These are phyloP conservation scores for Drosophila dunni DNA, from an alignment of 1,140 invertebrate species.

Conservation along the genomic window DNA sequence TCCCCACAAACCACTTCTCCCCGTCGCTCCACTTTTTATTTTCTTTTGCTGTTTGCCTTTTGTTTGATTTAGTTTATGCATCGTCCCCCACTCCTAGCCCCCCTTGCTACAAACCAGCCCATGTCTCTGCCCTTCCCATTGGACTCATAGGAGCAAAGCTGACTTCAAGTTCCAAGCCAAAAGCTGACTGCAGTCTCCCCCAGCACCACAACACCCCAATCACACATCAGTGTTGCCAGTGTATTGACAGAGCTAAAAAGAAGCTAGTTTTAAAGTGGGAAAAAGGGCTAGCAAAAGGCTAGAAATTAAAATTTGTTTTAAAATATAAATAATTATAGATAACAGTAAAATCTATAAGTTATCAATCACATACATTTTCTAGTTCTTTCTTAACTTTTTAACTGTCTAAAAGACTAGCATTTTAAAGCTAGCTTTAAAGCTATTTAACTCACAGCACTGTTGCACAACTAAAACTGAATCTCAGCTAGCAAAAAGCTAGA, in stretches of 20 bases:
- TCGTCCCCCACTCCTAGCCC: constrained; percentile 32
- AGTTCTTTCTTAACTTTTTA: too few relatives aligned
- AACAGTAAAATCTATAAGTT: too few relatives aligned
- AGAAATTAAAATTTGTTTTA: too few relatives aligned
- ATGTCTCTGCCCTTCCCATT: constrained; percentile 3
- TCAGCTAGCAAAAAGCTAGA: too few relatives aligned
- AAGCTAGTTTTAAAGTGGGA: too few relatives aligned
- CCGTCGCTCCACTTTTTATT: constrained; percentile 31
- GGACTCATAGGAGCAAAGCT: constrained; percentile 49
- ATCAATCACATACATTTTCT: too few relatives aligned
- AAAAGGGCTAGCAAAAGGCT: constrained; percentile 14
- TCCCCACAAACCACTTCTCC: constrained; percentile 24
- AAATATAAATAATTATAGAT: too few relatives aligned
- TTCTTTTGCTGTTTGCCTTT: constrained; percentile 68
- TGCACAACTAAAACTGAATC: constrained; percentile 58
- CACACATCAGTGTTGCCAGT: constrained; percentile 18
- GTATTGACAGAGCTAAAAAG: too few relatives aligned
- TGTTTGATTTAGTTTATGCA: constrained; percentile 77
- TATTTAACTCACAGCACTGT: neutral
- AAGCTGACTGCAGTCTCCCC: constrained; percentile 66
- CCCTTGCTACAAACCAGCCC: constrained; percentile 8
- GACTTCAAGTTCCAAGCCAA: constrained; percentile 65
- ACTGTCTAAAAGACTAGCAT: too few relatives aligned
- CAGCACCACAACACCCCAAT: constrained; percentile 43
- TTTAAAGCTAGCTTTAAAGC: too few relatives aligned